Percentiles rank a stretch among this genome's conserved stretches.
Conservation (phyloP, 2,888 invertebrate species). For the Troides aeacus region DNA sequence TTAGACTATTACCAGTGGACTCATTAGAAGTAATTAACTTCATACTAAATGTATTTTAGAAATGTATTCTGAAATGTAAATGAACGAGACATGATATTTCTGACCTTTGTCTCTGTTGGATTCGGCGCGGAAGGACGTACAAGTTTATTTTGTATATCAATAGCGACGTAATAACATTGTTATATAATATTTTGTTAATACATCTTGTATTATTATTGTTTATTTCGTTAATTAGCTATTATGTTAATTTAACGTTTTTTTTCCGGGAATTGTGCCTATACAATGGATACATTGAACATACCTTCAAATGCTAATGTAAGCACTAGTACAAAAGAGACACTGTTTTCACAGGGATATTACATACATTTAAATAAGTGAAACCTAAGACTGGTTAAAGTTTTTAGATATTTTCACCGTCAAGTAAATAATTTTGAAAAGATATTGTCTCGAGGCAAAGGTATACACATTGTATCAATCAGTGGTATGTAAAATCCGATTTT, state of each 20-base stretch:
- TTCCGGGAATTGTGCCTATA: constrained; percentile 47
- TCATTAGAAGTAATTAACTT: neutral
- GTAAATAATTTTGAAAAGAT: constrained; percentile 47
- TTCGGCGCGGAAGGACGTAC: neutral
- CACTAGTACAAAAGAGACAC: constrained; percentile 75
- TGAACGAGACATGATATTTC: neutral
- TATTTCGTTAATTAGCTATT: constrained; percentile 21
- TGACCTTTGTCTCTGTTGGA: neutral
- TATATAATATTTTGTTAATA: constrained; percentile 38
- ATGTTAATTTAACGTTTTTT: constrained; percentile 35
- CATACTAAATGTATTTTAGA: neutral
- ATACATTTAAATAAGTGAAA: constrained; percentile 74
- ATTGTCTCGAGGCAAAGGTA: constrained; percentile 46
- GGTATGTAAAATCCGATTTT: constrained; percentile 64
- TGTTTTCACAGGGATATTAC: constrained; percentile 70
- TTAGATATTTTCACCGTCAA: constrained; percentile 68
- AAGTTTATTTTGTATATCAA: constrained; percentile 16
- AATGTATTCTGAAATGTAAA: neutral
- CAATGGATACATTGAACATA: constrained; percentile 35
- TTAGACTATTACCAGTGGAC: neutral
- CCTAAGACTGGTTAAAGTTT: constrained; percentile 77
- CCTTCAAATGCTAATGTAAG: constrained; percentile 58
- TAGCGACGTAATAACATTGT: constrained; percentile 33
- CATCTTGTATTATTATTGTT: constrained; percentile 34
- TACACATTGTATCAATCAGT: constrained; percentile 54